Evolutionary conservation across 2,888 invertebrate species (phyloP), one percentile per base, ranked within the genome.

Genomic region (Caenorhabditis sp.): DNA sequence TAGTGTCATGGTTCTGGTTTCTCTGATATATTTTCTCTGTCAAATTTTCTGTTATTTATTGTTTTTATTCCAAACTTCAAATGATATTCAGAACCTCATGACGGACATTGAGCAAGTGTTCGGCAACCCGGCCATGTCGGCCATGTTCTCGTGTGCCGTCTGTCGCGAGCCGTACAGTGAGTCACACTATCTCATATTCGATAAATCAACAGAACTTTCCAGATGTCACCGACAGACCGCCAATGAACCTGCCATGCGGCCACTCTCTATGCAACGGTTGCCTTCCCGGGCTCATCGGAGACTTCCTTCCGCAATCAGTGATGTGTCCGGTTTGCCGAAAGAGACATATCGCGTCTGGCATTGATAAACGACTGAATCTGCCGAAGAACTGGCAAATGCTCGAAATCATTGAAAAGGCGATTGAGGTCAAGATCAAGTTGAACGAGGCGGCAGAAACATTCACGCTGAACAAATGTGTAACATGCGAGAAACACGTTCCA

Each of bases 271-370:
- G 70, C 40, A 5, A 11, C n/a, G 51, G 37, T 4, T 70, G 70
- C 37, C 2, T 32, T n/a, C 22, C 37, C 1, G 20, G 18, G 3
- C 3, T 61, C 0, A 51, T 70, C 2, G 18, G 40, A 15, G 28
- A 51, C 1, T 24, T n/a, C 8, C 37, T 5, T 1, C 32, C 56
- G 4, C 35, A 32, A 20, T 15, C 2, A 6, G 9, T 70, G 51
- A 40, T 70, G 51, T 70, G 70, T 28, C 70, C 70, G 8, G 70
- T 70, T 2, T 70, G 70, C 20, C 24, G 70, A 40, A 61, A 60
- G 35, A 37, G 11, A 5, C 69, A 69, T 35, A 1, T 15, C 2
- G 67, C 20, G 18, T 18, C 0, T 6, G 13, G 9, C 11, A 20
- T 9, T 32, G 9, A 32, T 6, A 9, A 32, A 6, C 32, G 9